Conservation (phyloP, 2,888 invertebrate genomes). For the Mesoligia furuncula region DNA sequence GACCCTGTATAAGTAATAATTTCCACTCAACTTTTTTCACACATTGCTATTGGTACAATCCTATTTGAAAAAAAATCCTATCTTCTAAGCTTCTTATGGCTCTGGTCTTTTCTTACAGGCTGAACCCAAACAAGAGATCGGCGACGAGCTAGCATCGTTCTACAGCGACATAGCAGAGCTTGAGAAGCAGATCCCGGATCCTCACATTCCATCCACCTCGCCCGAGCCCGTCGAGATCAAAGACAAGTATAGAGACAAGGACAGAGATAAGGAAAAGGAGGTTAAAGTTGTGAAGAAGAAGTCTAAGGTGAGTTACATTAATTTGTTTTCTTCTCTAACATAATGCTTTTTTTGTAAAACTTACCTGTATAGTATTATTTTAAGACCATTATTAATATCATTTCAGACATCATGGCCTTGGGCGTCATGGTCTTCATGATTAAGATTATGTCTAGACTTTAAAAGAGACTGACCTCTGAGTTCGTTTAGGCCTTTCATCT, state of each 20-base stretch:
- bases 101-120: slow-evolving; percentile 46
- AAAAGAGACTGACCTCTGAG: too few relatives aligned
- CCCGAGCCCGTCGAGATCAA: slow-evolving; percentile 64
- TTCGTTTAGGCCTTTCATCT: too few relatives aligned
- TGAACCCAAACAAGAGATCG: slow-evolving; percentile 82
- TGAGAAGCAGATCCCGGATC: slow-evolving; percentile 76
- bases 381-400: too few relatives aligned
- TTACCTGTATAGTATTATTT: too few relatives aligned
- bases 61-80: too few relatives aligned
- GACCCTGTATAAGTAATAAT: too few relatives aligned
- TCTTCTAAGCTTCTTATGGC: neutral
- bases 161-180: slow-evolving; percentile 90
- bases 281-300: slow-evolving; percentile 74
- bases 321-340: neutral
- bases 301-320: slow-evolving; percentile 71
- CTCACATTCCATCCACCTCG: slow-evolving; percentile 62
- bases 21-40: too few relatives aligned
- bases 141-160: slow-evolving; percentile 88
- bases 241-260: slow-evolving; percentile 53
- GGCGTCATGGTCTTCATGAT: too few relatives aligned
- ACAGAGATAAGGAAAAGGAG: slow-evolving; percentile 51
- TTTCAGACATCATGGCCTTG: too few relatives aligned
- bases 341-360: too few relatives aligned
- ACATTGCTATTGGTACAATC: too few relatives aligned
- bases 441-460: too few relatives aligned